A percentile compares a stretch with the other conserved stretches of the same genome.
Conservation (phyloP, 2,797 vertebrate species). For the Okamejei kenojei region DNA sequence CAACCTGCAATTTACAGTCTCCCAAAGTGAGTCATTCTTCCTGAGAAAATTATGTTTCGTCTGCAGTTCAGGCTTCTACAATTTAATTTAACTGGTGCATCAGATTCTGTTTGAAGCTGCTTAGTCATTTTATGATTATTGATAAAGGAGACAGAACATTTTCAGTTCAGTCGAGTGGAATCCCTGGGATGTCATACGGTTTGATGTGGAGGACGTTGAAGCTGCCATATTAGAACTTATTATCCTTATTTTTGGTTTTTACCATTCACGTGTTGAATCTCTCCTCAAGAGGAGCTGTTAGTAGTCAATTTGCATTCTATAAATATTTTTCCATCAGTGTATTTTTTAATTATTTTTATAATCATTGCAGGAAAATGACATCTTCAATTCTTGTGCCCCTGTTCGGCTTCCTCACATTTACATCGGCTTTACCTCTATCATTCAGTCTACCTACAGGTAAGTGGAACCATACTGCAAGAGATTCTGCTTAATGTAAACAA, state of each 20-base stretch:
- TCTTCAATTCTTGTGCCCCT: not conserved
- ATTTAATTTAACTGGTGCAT: too few species aligned
- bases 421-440: not conserved
- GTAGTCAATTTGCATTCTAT: not conserved
- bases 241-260: not conserved
- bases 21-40: too few species aligned
- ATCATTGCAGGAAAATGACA: conserved; percentile 15
- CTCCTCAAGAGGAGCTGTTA: not conserved
- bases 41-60: too few species aligned
- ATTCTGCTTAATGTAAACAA: not conserved
- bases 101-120: too few species aligned
- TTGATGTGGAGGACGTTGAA: not conserved
- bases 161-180: not conserved
- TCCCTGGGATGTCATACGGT: not conserved
- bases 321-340: not conserved
- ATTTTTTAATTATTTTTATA: not conserved
- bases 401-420: not conserved
- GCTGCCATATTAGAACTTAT: not conserved
- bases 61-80: too few species aligned
- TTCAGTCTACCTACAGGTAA: not conserved
- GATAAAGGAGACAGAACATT: too few species aligned
- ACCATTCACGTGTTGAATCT: not conserved
- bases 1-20: too few species aligned
- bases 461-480: not conserved
- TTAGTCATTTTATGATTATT: too few species aligned